Evolutionary conservation across 2,797 vertebrate genomes (phyloP).

Genomic region (Acrossocheilus fasciatus): DNA sequence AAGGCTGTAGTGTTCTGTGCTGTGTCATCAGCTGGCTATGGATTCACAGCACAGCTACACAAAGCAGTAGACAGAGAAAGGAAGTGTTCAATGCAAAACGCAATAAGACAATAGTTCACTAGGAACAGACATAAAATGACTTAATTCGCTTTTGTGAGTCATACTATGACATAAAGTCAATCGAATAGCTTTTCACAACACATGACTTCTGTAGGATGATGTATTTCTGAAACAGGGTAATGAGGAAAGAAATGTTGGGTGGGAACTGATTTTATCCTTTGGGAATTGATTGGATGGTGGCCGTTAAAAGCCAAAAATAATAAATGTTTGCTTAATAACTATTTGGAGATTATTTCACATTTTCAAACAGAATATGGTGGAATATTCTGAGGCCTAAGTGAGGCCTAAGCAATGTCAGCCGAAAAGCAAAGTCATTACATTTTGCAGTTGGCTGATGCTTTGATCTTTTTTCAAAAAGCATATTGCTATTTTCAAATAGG

Average conservation of each 20-base stretch:
- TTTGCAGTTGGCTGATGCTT: not conserved
- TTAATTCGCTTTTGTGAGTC: constrained; percentile 24
- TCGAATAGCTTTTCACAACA: not conserved
- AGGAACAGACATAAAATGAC: constrained; percentile 8
- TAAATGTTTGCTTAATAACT: not conserved
- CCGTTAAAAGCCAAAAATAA: constrained; percentile 1
- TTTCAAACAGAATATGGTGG: not conserved
- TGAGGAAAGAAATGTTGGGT: not conserved
- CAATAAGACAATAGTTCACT: constrained; percentile 20
- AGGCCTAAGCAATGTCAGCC: not conserved
- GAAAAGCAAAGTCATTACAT: not conserved
- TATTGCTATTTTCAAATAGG: not conserved
- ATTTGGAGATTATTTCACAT: not conserved
- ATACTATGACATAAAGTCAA: constrained; percentile 13
- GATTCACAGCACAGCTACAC: constrained; percentile 43
- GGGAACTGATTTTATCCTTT: not conserved
- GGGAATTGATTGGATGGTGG: not conserved
- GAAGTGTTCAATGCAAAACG: constrained; percentile 35
- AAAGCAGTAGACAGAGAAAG: constrained; percentile 30
- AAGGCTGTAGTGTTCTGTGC: constrained; percentile 71
- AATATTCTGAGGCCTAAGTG: not conserved
- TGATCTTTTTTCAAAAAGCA: not conserved
- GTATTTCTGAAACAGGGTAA: not conserved
- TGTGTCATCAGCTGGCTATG: constrained; percentile 71
- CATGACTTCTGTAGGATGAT: not conserved